These are phyloP conservation scores for Heliconius cydno DNA, from an alignment of 2,888 invertebrate genomes.

Conservation along the genomic window DNA sequence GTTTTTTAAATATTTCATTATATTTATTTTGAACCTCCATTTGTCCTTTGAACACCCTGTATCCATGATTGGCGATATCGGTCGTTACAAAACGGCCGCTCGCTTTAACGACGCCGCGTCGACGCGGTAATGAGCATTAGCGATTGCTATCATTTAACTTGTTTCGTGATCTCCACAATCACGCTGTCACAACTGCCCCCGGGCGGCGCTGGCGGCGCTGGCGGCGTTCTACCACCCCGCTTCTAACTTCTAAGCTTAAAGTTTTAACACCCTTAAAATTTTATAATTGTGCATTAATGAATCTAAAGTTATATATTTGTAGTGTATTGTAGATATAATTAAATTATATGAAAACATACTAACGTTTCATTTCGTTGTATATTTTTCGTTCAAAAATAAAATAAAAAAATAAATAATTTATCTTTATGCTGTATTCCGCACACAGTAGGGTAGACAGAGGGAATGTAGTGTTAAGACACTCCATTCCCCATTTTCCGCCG, in stretches of 20 bases:
- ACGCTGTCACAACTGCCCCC: conserved; percentile 39
- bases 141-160: conserved; percentile 40
- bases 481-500: no score
- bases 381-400: no score
- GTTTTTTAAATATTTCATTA: neutral
- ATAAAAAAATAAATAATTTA: no score
- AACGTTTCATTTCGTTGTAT: no score
- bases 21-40: no score
- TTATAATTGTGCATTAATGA: conserved; percentile 4
- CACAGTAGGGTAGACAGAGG: no score
- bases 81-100: conserved; percentile 53
- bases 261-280: neutral
- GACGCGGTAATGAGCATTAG: conserved; percentile 62
- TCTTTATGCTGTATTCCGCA: no score
- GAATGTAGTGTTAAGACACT: no score
- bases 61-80: conserved; percentile 60
- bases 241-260: neutral
- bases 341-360: neutral
- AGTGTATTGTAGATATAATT: no score
- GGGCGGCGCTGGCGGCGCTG: conserved; percentile 32
- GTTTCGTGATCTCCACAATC: conserved; percentile 31
- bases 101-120: conserved; percentile 53
- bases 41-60: conserved; percentile 52
- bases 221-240: neutral
- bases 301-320: neutral